Conservation (phyloP, 1,140 invertebrate genomes). For the Drosophila pandora region DNA sequence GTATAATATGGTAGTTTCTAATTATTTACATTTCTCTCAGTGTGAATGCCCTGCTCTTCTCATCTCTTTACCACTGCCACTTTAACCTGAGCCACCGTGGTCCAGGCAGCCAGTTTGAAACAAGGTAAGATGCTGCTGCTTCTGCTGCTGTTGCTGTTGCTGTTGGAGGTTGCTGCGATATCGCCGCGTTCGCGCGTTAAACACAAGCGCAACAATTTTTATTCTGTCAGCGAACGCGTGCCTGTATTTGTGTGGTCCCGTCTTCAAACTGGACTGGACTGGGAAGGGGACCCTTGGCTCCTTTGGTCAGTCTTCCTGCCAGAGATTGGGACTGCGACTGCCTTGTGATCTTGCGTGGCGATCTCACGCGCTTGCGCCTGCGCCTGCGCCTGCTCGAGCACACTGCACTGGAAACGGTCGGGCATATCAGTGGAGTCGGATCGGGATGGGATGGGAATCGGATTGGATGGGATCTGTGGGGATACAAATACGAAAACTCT, state of each 20-base stretch:
- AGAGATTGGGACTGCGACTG: constrained; percentile 8
- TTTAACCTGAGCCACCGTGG: constrained; percentile 60
- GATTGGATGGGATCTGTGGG: not conserved
- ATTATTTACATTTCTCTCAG: not conserved
- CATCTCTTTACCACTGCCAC: constrained; percentile 53
- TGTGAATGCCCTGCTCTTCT: constrained; percentile 3
- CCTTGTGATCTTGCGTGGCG: constrained; percentile 74
- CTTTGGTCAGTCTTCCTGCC: constrained; percentile 12
- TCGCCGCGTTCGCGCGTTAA: constrained; percentile 83
- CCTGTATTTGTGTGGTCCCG: constrained; percentile 84
- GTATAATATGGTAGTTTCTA: no score
- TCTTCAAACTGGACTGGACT: constrained; percentile 68
- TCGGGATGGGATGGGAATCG: not conserved
- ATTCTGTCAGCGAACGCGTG: constrained; percentile 84
- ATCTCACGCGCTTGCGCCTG: constrained; percentile 80
- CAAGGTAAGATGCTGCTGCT: constrained; percentile 63
- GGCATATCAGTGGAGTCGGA: constrained; percentile 61
- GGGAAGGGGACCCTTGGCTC: constrained; percentile 23
- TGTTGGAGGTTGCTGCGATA: constrained; percentile 57
- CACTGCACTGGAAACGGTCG: constrained; percentile 45
- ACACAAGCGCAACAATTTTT: constrained; percentile 84
- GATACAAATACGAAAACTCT: not conserved
- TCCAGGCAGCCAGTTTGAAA: constrained; percentile 77
- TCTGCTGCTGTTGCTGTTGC: constrained; percentile 27
- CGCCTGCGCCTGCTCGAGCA: constrained; percentile 36